These are phyloP conservation scores for Chrysocyon brachyurus DNA, from an alignment of 2,797 vertebrate genomes.

Conservation along the genomic window DNA sequence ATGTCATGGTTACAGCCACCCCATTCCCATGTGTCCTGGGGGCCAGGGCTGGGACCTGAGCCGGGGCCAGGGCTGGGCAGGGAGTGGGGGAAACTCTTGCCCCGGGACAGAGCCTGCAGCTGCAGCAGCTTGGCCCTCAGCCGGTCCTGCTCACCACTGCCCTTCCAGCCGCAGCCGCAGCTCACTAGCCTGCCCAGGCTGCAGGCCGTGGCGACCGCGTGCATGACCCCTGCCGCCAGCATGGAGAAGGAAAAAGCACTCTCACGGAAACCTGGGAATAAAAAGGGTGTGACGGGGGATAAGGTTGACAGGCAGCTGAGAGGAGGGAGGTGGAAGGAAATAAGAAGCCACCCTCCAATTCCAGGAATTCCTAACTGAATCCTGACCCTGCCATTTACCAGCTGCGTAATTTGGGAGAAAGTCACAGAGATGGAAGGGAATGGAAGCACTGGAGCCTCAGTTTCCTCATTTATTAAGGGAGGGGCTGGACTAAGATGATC, in stretches of 20 bases:
- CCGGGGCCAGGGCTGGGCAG: slow-evolving; percentile 89
- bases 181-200: slow-evolving; percentile 95
- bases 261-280: slow-evolving; percentile 93
- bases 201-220: slow-evolving; percentile 96
- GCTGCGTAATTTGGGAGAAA: slow-evolving; percentile 3
- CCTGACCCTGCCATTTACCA: neutral
- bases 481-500: neutral
- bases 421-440: neutral
- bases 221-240: slow-evolving; percentile 96
- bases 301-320: neutral
- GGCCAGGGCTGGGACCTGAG: slow-evolving; percentile 89
- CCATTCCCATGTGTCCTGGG: slow-evolving; percentile 97
- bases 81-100: slow-evolving; percentile 88
- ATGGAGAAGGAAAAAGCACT: slow-evolving; percentile 96
- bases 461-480: slow-evolving; percentile 52
- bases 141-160: slow-evolving; percentile 93
- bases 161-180: slow-evolving; percentile 94
- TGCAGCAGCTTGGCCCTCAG: slow-evolving; percentile 94
- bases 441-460: neutral
- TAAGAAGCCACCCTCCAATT: neutral
- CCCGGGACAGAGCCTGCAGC: slow-evolving; percentile 94
- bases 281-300: neutral
- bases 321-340: neutral
- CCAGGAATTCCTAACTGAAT: slow-evolving; percentile 50
- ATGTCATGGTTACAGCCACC: slow-evolving; percentile 95